Percentiles rank a stretch among this genome's conserved stretches.
Conservation (phyloP, 2,113 vertebrate species). For the Taurulus bubalis region DNA sequence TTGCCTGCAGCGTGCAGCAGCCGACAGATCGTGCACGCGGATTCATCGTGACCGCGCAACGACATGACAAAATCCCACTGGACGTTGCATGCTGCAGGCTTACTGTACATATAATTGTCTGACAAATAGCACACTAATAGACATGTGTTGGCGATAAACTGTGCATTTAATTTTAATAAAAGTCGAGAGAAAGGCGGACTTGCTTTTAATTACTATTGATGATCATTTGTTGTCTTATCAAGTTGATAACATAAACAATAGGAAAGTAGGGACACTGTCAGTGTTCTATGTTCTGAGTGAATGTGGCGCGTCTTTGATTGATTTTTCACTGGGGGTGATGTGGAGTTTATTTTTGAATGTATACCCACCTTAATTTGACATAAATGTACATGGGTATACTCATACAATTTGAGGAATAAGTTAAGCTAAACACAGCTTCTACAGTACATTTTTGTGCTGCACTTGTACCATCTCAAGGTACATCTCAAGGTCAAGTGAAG, state of each 20-base stretch:
- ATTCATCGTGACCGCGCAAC: constrained; percentile 65
- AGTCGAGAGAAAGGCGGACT: not conserved
- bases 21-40: constrained; percentile 60
- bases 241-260: not conserved
- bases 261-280: not conserved
- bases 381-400: not conserved
- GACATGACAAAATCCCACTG: constrained; percentile 14
- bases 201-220: not conserved
- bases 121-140: too few species aligned
- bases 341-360: not conserved
- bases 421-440: not conserved
- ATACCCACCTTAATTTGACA: not conserved
- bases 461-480: too few species aligned
- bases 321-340: not conserved
- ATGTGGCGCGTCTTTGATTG: not conserved
- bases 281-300: not conserved
- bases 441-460: not conserved
- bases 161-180: not conserved
- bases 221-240: too few species aligned
- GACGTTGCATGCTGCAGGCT: constrained; percentile 1
- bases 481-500: not conserved
- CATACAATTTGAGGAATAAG: not conserved
- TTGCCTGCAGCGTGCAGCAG: constrained; percentile 56
- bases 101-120: not conserved
- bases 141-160: not conserved